A percentile compares a stretch with the other conserved stretches of the same genome.
phyloP scores from a whole-genome alignment of 2,888 invertebrate species.

The Morpho helenor region DNA sequence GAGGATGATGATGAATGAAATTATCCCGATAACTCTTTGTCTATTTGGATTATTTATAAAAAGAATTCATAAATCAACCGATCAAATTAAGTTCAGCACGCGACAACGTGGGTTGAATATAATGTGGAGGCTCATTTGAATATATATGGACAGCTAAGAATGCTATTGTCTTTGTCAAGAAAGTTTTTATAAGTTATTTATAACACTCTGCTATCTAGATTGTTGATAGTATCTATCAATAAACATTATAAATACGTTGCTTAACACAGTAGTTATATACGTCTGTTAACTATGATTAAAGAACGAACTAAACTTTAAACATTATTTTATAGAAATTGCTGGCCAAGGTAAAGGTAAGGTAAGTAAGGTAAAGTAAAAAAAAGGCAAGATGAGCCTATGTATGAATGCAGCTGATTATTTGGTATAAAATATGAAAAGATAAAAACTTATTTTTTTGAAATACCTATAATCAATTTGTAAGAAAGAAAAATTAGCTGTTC shows the following conservation, averaged over 20 bases:
- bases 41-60: slow-evolving; percentile 45
- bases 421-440: no score
- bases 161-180: slow-evolving; percentile 11
- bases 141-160: slow-evolving; percentile 11
- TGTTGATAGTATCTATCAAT: neutral
- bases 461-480: no score
- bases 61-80: slow-evolving; percentile 44
- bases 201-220: slow-evolving; percentile 3
- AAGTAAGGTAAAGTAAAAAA: no score
- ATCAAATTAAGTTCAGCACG: slow-evolving; percentile 48
- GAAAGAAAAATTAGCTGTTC: no score
- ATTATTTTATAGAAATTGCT: no score
- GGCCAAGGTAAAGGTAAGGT: no score
- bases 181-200: slow-evolving; percentile 6
- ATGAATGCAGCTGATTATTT: no score
- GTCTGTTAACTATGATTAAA: no score
- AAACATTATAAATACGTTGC: neutral
- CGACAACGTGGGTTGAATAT: slow-evolving; percentile 47
- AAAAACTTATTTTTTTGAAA: no score
- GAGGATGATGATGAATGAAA: no score
- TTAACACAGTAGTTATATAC: neutral
- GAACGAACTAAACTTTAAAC: no score
- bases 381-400: no score
- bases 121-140: slow-evolving; percentile 40
- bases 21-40: neutral